These are phyloP conservation scores for Danionella cerebrum DNA, from an alignment of 2,113 vertebrate genomes.

Conservation along the genomic window DNA sequence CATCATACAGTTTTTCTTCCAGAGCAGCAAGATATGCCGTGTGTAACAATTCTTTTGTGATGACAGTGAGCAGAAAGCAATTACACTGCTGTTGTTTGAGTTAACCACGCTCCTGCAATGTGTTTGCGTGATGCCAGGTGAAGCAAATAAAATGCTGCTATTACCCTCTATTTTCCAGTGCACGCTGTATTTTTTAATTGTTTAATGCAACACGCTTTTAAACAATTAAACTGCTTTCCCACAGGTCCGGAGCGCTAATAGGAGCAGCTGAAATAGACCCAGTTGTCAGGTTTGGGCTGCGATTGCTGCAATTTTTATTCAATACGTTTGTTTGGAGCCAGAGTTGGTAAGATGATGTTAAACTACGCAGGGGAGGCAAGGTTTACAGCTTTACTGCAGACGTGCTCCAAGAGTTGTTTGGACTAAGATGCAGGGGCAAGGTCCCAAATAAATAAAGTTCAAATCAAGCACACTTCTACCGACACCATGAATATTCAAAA, in stretches of 20 bases:
- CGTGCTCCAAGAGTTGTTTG: too few relatives aligned
- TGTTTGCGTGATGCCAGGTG: slow-evolving; percentile 34
- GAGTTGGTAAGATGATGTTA: too few relatives aligned
- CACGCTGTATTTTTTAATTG: slow-evolving; percentile 13
- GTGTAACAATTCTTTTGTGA: slow-evolving; percentile 39
- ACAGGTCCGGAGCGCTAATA: not conserved
- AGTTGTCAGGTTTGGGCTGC: not conserved
- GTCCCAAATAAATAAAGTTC: too few relatives aligned
- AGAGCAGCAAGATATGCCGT: slow-evolving; percentile 28
- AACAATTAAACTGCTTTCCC: slow-evolving; percentile 28
- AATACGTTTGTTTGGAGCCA: too few relatives aligned
- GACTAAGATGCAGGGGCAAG: too few relatives aligned
- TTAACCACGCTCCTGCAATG: slow-evolving; percentile 7
- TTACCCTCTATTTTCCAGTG: not conserved
- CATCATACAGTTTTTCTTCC: slow-evolving; percentile 35
- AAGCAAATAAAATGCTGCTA: slow-evolving; percentile 33
- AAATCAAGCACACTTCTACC: too few relatives aligned
- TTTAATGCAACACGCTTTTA: slow-evolving; percentile 13
- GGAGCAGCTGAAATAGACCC: not conserved
- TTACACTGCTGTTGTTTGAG: slow-evolving; percentile 28
- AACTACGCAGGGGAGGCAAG: too few relatives aligned
- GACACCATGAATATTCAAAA: too few relatives aligned
- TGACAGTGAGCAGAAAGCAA: slow-evolving; percentile 41
- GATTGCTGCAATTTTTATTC: not conserved
- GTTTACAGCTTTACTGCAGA: too few relatives aligned